Evolutionary conservation across 2,888 invertebrate genomes (phyloP).

Genomic region (Lepidocyrtoides sp.): DNA sequence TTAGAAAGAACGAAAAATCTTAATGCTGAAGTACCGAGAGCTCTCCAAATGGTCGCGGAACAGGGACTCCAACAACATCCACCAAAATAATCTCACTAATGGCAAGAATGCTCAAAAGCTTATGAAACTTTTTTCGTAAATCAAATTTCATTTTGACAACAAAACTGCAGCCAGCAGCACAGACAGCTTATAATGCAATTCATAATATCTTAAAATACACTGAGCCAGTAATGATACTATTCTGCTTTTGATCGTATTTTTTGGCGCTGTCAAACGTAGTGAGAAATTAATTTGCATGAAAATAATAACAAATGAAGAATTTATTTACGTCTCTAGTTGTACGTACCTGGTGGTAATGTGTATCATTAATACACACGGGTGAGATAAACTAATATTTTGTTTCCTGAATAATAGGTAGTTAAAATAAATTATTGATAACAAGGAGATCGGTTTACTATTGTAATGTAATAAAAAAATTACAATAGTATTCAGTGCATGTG

Average conservation of each 20-base stretch:
- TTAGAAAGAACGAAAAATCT: background rate
- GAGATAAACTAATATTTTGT: background rate
- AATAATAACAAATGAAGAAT: background rate
- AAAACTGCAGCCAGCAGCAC: background rate
- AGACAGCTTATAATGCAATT: background rate
- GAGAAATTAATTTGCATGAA: background rate
- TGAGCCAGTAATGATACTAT: background rate
- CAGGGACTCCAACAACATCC: background rate
- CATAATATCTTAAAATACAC: background rate
- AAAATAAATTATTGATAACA: background rate
- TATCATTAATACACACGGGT: background rate
- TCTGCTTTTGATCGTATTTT: background rate
- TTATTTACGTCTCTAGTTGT: background rate
- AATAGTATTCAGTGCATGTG: background rate
- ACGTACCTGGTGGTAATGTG: too few relatives aligned
- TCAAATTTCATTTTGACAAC: conserved; percentile 22
- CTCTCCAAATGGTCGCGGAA: background rate
- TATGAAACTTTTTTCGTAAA: background rate
- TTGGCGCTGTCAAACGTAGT: background rate
- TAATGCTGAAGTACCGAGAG: background rate
- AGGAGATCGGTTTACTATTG: too few relatives aligned
- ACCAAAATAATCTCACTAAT: conserved; percentile 26
- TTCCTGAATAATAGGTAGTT: conserved; percentile 22
- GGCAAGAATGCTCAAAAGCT: background rate
- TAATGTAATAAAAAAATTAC: too few relatives aligned